These are phyloP conservation scores for Sebastes steindachneri DNA, from an alignment of 2,797 vertebrate species.

Conservation along the genomic window DNA sequence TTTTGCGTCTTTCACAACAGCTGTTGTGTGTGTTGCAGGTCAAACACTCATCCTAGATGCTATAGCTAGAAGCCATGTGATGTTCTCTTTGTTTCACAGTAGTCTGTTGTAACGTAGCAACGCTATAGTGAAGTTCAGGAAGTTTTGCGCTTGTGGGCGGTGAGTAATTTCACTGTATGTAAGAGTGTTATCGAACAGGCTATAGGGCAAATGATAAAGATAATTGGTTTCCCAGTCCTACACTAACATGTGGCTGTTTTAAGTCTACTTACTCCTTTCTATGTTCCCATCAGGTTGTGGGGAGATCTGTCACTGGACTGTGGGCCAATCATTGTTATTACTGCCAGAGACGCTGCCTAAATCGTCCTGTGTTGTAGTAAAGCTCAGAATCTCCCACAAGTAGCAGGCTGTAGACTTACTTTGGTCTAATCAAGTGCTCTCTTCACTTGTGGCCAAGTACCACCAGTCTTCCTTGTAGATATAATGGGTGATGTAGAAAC, in stretches of 20 bases:
- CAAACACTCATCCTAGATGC: conserved; percentile 49
- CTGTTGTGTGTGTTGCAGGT: conserved; percentile 50
- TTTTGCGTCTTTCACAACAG: conserved; percentile 38
- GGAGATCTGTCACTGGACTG: conserved; percentile 57
- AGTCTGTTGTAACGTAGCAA: conserved; percentile 49
- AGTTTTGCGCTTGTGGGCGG: conserved; percentile 57
- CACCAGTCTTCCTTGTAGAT: not conserved
- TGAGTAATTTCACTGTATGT: conserved; percentile 68
- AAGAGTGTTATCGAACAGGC: conserved; percentile 70
- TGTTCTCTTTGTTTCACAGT: conserved; percentile 62
- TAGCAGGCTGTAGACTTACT: conserved; percentile 22
- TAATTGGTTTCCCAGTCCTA: conserved; percentile 72
- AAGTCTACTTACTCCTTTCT: conserved; percentile 54
- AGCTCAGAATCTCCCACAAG: conserved; percentile 61
- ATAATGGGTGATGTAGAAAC: not conserved
- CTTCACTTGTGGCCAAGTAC: conserved; percentile 20
- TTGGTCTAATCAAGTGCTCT: conserved; percentile 50
- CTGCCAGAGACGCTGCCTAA: conserved; percentile 71
- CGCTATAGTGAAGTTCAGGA: conserved; percentile 45
- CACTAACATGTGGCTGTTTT: conserved; percentile 60
- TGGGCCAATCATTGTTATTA: conserved; percentile 65
- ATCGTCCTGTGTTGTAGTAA: conserved; percentile 67
- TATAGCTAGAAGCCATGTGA: conserved; percentile 24
- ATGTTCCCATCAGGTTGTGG: conserved; percentile 64
- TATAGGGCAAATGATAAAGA: conserved; percentile 77